These are phyloP conservation scores for Papilio machaon DNA, from an alignment of 1,140 invertebrate species.

Conservation along the genomic window DNA sequence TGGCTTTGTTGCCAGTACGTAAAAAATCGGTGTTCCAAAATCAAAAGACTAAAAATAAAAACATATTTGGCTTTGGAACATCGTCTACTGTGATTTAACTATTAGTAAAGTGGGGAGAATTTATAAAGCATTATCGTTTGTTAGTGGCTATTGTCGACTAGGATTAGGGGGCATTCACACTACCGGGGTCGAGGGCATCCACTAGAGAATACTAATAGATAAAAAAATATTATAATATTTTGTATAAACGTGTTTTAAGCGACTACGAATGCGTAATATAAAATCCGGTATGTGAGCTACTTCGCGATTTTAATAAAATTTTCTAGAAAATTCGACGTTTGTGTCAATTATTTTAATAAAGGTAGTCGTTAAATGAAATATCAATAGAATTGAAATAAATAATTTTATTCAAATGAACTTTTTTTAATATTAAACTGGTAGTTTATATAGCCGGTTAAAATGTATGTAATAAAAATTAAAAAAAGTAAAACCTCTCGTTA, in stretches of 20 bases:
- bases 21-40: slow-evolving; percentile 67
- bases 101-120: slow-evolving; percentile 61
- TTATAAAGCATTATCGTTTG: slow-evolving; percentile 72
- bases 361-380: slow-evolving; percentile 71
- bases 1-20: slow-evolving; percentile 58
- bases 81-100: slow-evolving; percentile 66
- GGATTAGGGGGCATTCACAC: slow-evolving; percentile 77
- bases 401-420: slow-evolving; percentile 78
- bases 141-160: slow-evolving; percentile 75
- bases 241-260: slow-evolving; percentile 71
- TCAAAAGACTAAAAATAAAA: slow-evolving; percentile 47
- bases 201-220: slow-evolving; percentile 74
- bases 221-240: slow-evolving; percentile 60
- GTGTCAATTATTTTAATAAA: neutral
- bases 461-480: slow-evolving; percentile 63
- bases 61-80: slow-evolving; percentile 70
- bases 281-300: slow-evolving; percentile 80
- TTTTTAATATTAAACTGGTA: slow-evolving; percentile 63
- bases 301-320: slow-evolving; percentile 52
- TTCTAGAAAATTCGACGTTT: slow-evolving; percentile 41
- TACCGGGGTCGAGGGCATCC: slow-evolving; percentile 79
- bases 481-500: slow-evolving; percentile 61
- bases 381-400: slow-evolving; percentile 74
- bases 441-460: slow-evolving; percentile 78
- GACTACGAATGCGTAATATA: slow-evolving; percentile 67